Conservation (phyloP, 2,797 vertebrate genomes). For the Alosa sapidissima region DNA sequence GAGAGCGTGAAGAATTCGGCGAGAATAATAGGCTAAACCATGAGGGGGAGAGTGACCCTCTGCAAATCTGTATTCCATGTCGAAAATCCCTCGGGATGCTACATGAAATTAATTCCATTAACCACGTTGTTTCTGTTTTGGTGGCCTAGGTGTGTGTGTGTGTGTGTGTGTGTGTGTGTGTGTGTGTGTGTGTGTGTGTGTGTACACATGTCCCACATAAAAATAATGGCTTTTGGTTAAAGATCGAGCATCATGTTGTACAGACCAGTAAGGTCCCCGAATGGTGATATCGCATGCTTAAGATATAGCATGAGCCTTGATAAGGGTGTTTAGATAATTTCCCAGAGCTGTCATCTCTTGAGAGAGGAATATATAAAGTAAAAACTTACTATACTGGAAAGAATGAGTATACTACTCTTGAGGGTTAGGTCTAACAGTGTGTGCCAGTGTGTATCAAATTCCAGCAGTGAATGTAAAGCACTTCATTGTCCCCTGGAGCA, state of each 20-base stretch:
- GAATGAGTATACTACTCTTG: background rate
- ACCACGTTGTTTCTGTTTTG: conserved; percentile 1
- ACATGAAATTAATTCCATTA: background rate
- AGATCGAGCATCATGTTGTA: background rate
- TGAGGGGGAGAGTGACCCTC: background rate
- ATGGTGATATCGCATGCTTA: background rate
- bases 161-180: background rate
- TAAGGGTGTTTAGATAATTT: background rate
- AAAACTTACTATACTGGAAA: background rate
- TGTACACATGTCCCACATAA: conserved; percentile 3
- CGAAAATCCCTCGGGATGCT: background rate
- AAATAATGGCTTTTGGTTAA: background rate
- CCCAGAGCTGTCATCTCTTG: background rate
- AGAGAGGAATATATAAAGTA: background rate
- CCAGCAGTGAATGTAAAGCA: background rate
- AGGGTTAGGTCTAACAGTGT: background rate
- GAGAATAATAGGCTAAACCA: background rate
- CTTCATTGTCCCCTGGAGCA: background rate
- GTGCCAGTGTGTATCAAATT: background rate
- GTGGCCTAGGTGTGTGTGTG: background rate
- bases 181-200: background rate
- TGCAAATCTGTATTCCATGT: background rate
- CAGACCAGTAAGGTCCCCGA: background rate
- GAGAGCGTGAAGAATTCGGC: background rate
- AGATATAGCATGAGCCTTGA: background rate